A percentile compares a stretch with the other conserved stretches of the same genome.
Evolutionary conservation across 2,888 invertebrate species (phyloP).

Genomic region (Lasioglossum morio): DNA sequence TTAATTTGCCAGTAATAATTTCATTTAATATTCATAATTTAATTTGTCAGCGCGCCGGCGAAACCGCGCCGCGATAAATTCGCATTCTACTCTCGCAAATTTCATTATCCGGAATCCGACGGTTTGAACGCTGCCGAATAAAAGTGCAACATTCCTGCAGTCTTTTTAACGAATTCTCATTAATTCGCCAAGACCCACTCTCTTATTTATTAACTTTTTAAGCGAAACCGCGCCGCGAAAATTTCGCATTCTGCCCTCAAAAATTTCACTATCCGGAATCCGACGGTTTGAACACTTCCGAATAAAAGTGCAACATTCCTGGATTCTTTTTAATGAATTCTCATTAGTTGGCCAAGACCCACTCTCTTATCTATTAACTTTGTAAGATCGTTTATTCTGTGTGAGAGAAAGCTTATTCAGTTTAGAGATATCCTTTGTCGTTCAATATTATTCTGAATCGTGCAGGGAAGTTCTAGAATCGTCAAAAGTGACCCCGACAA

Average conservation of each 20-base stretch:
- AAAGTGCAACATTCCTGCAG: background rate
- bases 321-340: background rate
- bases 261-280: background rate
- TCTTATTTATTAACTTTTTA: too few relatives aligned
- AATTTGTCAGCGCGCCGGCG: slow-evolving; percentile 43
- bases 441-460: background rate
- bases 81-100: background rate
- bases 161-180: background rate
- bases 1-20: slow-evolving; percentile 61
- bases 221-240: slow-evolving; percentile 14
- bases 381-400: too few relatives aligned
- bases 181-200: too few relatives aligned
- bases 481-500: background rate
- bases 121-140: background rate
- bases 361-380: background rate
- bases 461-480: too few relatives aligned
- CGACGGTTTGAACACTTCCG: background rate
- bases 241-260: slow-evolving; percentile 4
- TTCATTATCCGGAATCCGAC: background rate
- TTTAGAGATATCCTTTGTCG: too few relatives aligned
- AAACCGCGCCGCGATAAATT: slow-evolving; percentile 28
- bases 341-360: too few relatives aligned
- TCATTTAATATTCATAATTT: slow-evolving; percentile 63
- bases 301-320: background rate
- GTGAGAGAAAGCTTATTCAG: too few relatives aligned